Percentiles rank a stretch among this genome's conserved stretches.
Evolutionary conservation across 2,888 invertebrate species (phyloP).

Genomic region (Melanostoma scalare): DNA sequence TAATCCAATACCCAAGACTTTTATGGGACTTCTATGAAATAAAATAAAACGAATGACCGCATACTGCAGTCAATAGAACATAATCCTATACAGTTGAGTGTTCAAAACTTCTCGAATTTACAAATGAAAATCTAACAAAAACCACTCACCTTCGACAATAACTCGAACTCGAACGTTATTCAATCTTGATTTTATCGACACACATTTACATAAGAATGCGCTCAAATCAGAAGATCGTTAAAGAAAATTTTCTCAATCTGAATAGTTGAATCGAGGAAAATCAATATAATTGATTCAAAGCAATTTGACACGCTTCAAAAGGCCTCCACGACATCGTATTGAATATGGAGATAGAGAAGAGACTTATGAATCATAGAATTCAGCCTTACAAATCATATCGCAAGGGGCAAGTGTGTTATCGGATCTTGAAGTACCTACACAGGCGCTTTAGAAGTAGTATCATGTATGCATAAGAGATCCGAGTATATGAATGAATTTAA

Average conservation of each 20-base stretch:
- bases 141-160: conserved; percentile 26
- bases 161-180: conserved; percentile 22
- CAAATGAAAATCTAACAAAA: conserved; percentile 36
- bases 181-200: conserved; percentile 46
- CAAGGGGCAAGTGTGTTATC: too few species aligned
- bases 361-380: too few species aligned
- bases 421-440: too few species aligned
- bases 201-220: conserved; percentile 59
- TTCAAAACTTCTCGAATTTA: conserved; percentile 24
- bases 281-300: conserved; percentile 38
- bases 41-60: conserved; percentile 9
- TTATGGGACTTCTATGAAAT: conserved; percentile 17
- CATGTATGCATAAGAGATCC: too few species aligned
- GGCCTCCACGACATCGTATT: conserved; percentile 26
- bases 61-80: conserved; percentile 14
- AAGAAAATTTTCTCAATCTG: conserved; percentile 18
- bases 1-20: conserved; percentile 39
- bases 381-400: too few species aligned
- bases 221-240: conserved; percentile 38
- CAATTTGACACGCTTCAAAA: conserved; percentile 56
- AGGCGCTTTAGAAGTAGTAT: too few species aligned
- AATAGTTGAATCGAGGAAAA: conserved; percentile 20
- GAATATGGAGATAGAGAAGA: too few species aligned
- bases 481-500: too few species aligned
- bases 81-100: too few species aligned